Evolutionary conservation across 2,113 vertebrate species (phyloP).

Genomic region (Chaetura pelagica): DNA sequence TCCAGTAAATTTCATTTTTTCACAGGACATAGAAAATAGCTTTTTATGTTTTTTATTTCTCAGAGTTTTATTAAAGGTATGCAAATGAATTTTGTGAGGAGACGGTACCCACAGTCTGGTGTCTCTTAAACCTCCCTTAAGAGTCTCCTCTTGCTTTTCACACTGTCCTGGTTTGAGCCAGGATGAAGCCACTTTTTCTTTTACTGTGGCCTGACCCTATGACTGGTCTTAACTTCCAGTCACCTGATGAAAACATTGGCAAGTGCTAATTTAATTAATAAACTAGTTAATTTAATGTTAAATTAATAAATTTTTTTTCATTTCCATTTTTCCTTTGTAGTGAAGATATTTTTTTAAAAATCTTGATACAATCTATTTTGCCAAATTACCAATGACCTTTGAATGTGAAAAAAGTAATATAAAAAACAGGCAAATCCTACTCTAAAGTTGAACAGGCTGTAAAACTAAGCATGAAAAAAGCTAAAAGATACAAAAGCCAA

Average conservation of each 20-base stretch:
- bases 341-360: neutral
- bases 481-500: neutral
- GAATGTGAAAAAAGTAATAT: neutral
- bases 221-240: neutral
- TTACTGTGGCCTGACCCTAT: neutral
- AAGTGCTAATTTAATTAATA: neutral
- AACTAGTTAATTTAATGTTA: no score
- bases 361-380: neutral
- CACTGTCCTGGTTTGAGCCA: neutral
- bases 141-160: neutral
- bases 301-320: no score
- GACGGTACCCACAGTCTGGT: neutral
- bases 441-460: neutral
- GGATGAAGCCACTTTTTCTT: no score
- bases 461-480: neutral
- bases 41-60: constrained; percentile 79
- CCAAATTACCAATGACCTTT: neutral
- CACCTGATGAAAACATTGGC: neutral
- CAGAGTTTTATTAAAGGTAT: constrained; percentile 20
- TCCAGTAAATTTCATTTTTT: constrained; percentile 74
- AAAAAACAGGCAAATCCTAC: neutral
- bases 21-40: constrained; percentile 71
- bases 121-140: neutral
- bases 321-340: neutral
- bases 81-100: constrained; percentile 31